Conservation (phyloP, 1,140 invertebrate species). For the Wiebesia pumilae region DNA sequence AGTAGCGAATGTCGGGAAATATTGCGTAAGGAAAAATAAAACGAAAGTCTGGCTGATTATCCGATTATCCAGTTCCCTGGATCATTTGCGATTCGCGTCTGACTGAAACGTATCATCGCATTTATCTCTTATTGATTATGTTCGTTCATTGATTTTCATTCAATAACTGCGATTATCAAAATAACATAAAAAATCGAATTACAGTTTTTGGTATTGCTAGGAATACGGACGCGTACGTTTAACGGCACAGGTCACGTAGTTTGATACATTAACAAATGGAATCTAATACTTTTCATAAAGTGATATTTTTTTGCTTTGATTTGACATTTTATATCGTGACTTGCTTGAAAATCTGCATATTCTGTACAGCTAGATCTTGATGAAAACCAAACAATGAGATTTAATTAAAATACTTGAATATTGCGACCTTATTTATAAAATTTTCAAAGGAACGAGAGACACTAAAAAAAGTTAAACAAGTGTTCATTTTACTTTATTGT, state of each 20-base stretch:
- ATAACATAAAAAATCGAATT: constrained; percentile 5
- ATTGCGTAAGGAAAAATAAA: constrained; percentile 1
- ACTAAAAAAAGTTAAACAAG: too few relatives aligned
- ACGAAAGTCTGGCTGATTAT: constrained; percentile 47
- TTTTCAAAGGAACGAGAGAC: too few relatives aligned
- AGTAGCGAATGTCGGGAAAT: constrained; percentile 15
- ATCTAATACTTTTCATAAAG: too few relatives aligned
- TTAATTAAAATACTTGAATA: too few relatives aligned
- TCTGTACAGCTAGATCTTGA: too few relatives aligned
- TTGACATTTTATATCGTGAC: too few relatives aligned
- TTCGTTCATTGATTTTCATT: not conserved
- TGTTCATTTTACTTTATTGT: too few relatives aligned
- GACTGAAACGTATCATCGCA: not conserved
- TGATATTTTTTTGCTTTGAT: too few relatives aligned
- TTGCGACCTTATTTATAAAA: too few relatives aligned
- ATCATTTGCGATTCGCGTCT: constrained; percentile 42
- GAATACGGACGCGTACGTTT: not conserved
- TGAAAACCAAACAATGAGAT: too few relatives aligned
- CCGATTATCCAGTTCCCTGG: constrained; percentile 51
- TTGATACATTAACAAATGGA: too few relatives aligned
- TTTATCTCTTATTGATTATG: not conserved
- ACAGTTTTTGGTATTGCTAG: not conserved
- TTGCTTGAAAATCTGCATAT: too few relatives aligned
- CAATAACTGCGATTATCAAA: not conserved
- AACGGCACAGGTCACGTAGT: not conserved